Evolutionary conservation across 1,140 invertebrate species (phyloP), one percentile per base, ranked within the genome.

Genomic region (Octopus sinensis): DNA sequence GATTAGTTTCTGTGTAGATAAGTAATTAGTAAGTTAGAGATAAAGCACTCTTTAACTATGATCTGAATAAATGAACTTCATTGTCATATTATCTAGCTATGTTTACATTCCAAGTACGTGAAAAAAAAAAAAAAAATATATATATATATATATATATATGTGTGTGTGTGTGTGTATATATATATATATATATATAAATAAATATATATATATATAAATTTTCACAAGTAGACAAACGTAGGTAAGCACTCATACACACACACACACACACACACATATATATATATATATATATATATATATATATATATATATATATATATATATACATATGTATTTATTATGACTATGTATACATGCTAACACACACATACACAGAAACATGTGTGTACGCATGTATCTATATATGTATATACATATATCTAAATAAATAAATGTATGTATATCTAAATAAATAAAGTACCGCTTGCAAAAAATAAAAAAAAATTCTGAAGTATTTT

Each of bases 241-340:
- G 1, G 17, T 62, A 62, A 10, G 17, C 17, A 3, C 17, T 1
- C 9, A 3, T 3, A 62, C 17, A 62, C 17, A 17, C 17, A 62
- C 17, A 62, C 17, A 62, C 17, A 62, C 17, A 62, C 9, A 62
- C 9, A 62, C 17, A 62, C 3, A 62, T 62, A 17, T 62, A 62
- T 62, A 62, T 62, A 62, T 62, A 62, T 62, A 62, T 62, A 62
- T 62, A 62, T 10, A 62, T 62, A 62, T 62, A 62, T 62, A 62
- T 62, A 62, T 62, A 62, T 62, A 62, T 62, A 62, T 10, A 62
- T 10, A 62, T 3, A 62, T 3, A 62, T 62, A 17, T 62, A 3
- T 62, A 62, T 62, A 62, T 62, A 62, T 62, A 62, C 6, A 62
- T 9, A 62, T 62, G 17, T 62, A 62, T 62, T n/a, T 43, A 43